phyloP scores from a whole-genome alignment of 2,113 vertebrate species.

The Perca flavescens region DNA sequence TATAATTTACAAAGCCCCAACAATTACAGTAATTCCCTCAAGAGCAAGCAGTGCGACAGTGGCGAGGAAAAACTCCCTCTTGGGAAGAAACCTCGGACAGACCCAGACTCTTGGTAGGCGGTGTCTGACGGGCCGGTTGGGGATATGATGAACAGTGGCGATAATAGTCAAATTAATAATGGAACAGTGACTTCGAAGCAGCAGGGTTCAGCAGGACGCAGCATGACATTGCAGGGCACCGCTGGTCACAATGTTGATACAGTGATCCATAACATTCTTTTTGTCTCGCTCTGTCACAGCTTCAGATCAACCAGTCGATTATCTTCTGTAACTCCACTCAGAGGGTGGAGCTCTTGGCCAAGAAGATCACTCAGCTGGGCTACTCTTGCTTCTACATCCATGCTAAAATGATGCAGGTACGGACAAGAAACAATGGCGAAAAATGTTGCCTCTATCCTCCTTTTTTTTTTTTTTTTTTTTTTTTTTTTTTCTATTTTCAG shows the following conservation, averaged over 20 bases:
- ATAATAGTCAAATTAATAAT: too few species aligned
- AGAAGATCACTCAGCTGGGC: constrained; percentile 87
- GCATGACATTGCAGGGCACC: too few species aligned
- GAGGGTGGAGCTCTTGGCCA: constrained; percentile 86
- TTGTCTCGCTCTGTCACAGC: constrained; percentile 59
- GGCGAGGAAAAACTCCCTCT: too few species aligned
- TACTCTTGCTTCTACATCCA: constrained; percentile 89
- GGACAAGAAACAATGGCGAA: neutral
- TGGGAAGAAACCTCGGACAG: too few species aligned
- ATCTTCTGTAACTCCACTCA: constrained; percentile 89
- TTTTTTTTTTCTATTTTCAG: neutral
- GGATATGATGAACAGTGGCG: too few species aligned
- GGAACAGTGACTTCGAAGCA: too few species aligned
- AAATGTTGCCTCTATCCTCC: neutral
- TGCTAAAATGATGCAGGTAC: constrained; percentile 89
- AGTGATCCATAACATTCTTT: neutral
- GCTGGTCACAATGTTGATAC: neutral
- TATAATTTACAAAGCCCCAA: too few species aligned
- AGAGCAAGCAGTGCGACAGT: too few species aligned
- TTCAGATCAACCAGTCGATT: constrained; percentile 89
- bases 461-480: neutral
- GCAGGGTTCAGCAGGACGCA: too few species aligned
- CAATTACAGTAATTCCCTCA: too few species aligned
- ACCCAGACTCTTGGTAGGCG: too few species aligned
- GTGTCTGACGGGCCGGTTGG: too few species aligned